These are phyloP conservation scores for Pristionchus pacificus DNA, from an alignment of 1,140 invertebrate genomes.

Conservation along the genomic window DNA sequence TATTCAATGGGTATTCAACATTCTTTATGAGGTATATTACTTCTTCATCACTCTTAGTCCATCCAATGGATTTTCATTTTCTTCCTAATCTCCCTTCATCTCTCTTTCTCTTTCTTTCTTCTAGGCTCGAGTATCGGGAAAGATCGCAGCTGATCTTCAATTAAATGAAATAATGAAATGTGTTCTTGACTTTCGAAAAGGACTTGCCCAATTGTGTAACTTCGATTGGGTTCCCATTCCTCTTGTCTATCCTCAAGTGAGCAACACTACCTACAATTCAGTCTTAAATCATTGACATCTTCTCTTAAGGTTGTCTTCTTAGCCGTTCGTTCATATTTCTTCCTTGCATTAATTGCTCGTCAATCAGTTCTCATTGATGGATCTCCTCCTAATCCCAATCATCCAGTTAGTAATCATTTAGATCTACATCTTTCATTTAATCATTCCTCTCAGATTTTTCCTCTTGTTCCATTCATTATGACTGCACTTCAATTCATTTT, in stretches of 20 bases:
- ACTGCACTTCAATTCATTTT: slow-evolving; percentile 43
- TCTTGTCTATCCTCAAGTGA: slow-evolving; percentile 47
- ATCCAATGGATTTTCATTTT: too few relatives aligned
- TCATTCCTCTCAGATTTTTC: slow-evolving; percentile 9
- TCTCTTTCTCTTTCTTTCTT: too few relatives aligned
- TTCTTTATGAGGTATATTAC: slow-evolving; percentile 11
- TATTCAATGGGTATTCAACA: slow-evolving; percentile 25
- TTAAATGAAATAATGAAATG: slow-evolving; percentile 35
- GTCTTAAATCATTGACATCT: slow-evolving; percentile 1
- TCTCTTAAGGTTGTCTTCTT: slow-evolving; percentile 55
- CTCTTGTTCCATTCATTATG: slow-evolving; percentile 30
- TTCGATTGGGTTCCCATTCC: slow-evolving; percentile 56
- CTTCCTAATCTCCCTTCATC: too few relatives aligned
- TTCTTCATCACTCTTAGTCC: too few relatives aligned
- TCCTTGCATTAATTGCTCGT: slow-evolving; percentile 33
- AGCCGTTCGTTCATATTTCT: slow-evolving; percentile 39
- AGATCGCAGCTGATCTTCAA: slow-evolving; percentile 26
- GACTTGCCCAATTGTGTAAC: slow-evolving; percentile 46
- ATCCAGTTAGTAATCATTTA: slow-evolving; percentile 14
- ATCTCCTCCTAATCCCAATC: neutral
- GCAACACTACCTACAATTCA: neutral
- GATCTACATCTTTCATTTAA: slow-evolving; percentile 10
- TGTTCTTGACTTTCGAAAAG: slow-evolving; percentile 44
- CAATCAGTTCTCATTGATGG: slow-evolving; percentile 38
- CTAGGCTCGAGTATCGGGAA: slow-evolving; percentile 18